Conservation (phyloP, 2,797 vertebrate genomes). For the Kryptopterus vitreolus region DNA sequence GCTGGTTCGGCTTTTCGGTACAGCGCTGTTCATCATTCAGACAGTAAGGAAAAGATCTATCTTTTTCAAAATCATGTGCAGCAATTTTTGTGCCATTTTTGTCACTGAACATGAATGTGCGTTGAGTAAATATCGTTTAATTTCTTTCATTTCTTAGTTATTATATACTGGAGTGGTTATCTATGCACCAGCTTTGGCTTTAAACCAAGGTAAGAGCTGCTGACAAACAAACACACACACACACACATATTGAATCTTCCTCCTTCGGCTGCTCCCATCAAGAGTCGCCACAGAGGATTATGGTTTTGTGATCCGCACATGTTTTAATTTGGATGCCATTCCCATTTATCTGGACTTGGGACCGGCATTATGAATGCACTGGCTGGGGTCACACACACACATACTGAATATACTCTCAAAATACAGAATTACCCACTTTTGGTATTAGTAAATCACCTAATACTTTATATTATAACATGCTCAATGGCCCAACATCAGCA, state of each 20-base stretch:
- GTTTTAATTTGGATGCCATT: no score
- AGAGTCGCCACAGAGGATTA: no score
- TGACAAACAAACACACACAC: no score
- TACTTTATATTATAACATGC: background rate
- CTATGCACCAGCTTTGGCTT: conserved; percentile 77
- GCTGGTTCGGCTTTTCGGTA: conserved; percentile 84
- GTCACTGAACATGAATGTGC: background rate
- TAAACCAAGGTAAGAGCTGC: conserved; percentile 76
- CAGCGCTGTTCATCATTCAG: conserved; percentile 84
- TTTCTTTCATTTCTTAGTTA: conserved; percentile 63
- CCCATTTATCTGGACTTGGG: no score
- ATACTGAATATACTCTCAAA: background rate
- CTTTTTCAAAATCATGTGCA: background rate
- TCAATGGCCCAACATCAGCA: background rate
- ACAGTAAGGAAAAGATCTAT: conserved; percentile 79
- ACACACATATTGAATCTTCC: background rate
- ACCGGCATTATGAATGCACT: no score
- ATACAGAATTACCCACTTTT: background rate
- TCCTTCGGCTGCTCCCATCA: no score
- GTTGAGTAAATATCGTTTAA: background rate
- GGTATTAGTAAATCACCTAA: background rate
- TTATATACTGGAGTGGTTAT: conserved; percentile 81
- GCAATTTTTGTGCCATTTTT: conserved; percentile 3
- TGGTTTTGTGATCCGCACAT: no score
- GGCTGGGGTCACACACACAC: no score